Evolutionary conservation across 2,797 vertebrate species (phyloP).

Genomic region (Danio albolineatus): DNA sequence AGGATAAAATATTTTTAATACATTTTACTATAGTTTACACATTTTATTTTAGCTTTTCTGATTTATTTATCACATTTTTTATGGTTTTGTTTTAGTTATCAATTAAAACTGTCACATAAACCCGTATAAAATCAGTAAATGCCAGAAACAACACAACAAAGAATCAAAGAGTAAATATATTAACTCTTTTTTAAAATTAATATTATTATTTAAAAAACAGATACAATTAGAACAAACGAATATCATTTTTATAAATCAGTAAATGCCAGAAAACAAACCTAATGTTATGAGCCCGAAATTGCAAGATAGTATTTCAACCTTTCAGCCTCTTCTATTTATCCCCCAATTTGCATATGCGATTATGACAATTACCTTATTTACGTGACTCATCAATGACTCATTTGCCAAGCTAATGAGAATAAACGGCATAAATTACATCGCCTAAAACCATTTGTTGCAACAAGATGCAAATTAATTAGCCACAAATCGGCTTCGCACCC

Average conservation of each 20-base stretch:
- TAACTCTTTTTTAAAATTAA: too few relatives aligned
- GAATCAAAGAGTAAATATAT: too few relatives aligned
- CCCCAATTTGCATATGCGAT: conserved; percentile 23
- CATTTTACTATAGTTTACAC: too few relatives aligned
- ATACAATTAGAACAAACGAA: too few relatives aligned
- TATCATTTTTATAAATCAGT: background rate
- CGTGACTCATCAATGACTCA: conserved; percentile 26
- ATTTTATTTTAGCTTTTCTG: too few relatives aligned
- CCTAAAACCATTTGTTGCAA: conserved; percentile 7
- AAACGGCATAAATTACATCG: conserved; percentile 2
- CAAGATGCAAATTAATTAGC: conserved; percentile 2
- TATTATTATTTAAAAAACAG: too few relatives aligned
- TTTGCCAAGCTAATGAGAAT: conserved; percentile 27
- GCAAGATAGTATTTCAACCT: conserved; percentile 8
- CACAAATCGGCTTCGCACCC: conserved; percentile 6
- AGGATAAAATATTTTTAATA: too few relatives aligned
- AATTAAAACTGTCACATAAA: too few relatives aligned
- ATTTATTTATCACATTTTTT: too few relatives aligned
- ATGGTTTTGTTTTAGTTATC: too few relatives aligned
- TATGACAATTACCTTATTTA: conserved; percentile 19
- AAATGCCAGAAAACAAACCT: background rate
- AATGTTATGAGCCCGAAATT: background rate
- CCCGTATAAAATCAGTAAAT: too few relatives aligned
- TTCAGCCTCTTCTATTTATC: background rate
- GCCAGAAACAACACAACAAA: too few relatives aligned